Base-by-base conservation (phyloP, 2,888 invertebrate genomes). In the Zaprionus bogoriensis region DNA sequence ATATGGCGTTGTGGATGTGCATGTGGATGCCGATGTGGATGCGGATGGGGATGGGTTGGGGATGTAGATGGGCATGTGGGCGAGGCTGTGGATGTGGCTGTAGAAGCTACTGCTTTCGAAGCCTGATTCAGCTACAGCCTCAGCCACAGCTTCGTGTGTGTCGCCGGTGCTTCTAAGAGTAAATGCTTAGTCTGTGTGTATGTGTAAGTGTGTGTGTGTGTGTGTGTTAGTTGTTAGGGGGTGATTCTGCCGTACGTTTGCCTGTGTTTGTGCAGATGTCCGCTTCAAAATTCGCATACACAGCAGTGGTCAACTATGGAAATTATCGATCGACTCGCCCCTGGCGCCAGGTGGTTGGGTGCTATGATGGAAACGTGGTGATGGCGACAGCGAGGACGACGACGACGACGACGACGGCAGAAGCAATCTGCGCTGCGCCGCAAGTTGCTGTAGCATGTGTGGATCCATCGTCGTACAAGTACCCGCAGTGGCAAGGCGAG, bases 261-360 rank as follows among this genome's bases (percentile, higher is more conserved):
- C 80, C 67, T 77, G 80, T 77, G 73, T 74, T 70, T 82, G 82
- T 74, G 68, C 74, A 87, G 87, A 89, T 88, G 89, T 84, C 88
- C 87, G 84, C 80, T 89, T 87, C 87, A 77, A 86, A 88, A 87
- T 88, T 87, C 86, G 87, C 87, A 88, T 89, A 89, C 86, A 85
- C 82, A 89, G 87, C 82, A 88, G 77, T 89, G 90, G 90, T 89
- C 90, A 90, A 85, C 89, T 88, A 89, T 90, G 89, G 89, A 89
- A 90, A 89, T 89, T 90, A 90, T 90, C 90, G 90, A 90, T 90
- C 90, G 89, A 89, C 85, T 85, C 86, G 88, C 89, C 88, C 89
- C 88, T 81, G 85, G 84, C 84, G 87, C 88, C 87, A 87, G 87
- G 82, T 87, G 88, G 87, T 88, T 80, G 86, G 86, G 78, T 80